Conservation (phyloP, 2,113 vertebrate species). For the Stigmatopora nigra region DNA sequence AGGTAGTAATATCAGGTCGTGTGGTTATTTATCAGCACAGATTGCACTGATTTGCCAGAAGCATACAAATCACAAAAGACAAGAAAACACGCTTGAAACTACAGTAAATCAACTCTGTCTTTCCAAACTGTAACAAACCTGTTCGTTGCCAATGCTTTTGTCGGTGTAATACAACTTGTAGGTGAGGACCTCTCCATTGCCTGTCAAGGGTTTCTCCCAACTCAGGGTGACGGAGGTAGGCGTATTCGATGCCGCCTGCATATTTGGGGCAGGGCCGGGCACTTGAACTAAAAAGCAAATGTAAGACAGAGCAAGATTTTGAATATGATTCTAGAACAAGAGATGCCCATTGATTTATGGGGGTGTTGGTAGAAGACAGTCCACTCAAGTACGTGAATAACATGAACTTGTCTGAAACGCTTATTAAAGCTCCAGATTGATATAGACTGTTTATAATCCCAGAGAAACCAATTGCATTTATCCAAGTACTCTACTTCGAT, state of each 20-base stretch:
- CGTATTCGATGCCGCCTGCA: conserved; percentile 72
- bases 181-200: conserved; percentile 89
- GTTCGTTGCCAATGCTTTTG: conserved; percentile 78
- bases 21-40: background rate
- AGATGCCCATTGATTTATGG: background rate
- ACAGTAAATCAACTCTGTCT: background rate
- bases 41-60: background rate
- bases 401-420: background rate
- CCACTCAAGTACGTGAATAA: background rate
- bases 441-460: background rate
- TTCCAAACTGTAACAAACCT: conserved; percentile 60
- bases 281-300: conserved; percentile 79
- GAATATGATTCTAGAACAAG: background rate
- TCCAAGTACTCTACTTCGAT: background rate
- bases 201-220: conserved; percentile 86
- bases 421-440: background rate
- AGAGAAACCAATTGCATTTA: background rate
- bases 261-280: conserved; percentile 88
- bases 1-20: background rate
- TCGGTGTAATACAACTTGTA: conserved; percentile 95
- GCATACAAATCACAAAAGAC: background rate
- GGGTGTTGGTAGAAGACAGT: background rate
- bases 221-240: conserved; percentile 78
- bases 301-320: conserved; percentile 4
- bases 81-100: background rate